Percentiles rank a stretch among this genome's conserved stretches.
Evolutionary conservation across 2,888 invertebrate species (phyloP).

Genomic region (Pristionchus japonicus): DNA sequence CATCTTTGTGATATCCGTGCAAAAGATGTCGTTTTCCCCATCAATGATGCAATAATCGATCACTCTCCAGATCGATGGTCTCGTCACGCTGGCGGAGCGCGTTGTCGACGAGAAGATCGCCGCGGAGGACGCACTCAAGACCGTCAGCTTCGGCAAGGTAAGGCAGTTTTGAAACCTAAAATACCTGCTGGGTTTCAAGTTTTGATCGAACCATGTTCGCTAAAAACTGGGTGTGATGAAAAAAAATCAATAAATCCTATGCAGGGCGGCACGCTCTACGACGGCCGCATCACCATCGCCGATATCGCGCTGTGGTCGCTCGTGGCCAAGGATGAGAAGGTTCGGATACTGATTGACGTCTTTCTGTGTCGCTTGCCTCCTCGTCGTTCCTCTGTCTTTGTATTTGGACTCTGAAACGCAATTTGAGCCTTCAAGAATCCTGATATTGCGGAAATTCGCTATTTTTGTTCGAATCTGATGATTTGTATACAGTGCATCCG

Average conservation of each 20-base stretch:
- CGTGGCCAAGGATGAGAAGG: constrained; percentile 55
- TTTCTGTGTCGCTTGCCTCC: neutral
- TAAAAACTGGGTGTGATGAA: no score
- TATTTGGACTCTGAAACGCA: no score
- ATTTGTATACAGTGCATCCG: neutral
- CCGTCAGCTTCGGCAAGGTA: constrained; percentile 46
- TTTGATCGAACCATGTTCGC: no score
- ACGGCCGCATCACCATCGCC: constrained; percentile 57
- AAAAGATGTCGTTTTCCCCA: no score
- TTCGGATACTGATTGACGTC: neutral
- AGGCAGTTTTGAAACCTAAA: neutral
- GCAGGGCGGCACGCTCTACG: constrained; percentile 49
- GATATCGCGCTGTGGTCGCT: constrained; percentile 64
- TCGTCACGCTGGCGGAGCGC: constrained; percentile 51
- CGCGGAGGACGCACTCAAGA: constrained; percentile 49
- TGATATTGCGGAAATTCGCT: no score
- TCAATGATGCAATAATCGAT: no score
- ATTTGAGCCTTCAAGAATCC: neutral
- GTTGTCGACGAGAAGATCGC: constrained; percentile 51
- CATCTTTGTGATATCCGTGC: no score
- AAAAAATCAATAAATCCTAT: no score
- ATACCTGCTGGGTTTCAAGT: neutral
- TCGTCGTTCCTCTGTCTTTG: neutral
- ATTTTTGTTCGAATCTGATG: no score
- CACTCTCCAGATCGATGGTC: constrained; percentile 56